Conservation (phyloP, 2,888 invertebrate genomes). For the Diarsia brunnea region DNA sequence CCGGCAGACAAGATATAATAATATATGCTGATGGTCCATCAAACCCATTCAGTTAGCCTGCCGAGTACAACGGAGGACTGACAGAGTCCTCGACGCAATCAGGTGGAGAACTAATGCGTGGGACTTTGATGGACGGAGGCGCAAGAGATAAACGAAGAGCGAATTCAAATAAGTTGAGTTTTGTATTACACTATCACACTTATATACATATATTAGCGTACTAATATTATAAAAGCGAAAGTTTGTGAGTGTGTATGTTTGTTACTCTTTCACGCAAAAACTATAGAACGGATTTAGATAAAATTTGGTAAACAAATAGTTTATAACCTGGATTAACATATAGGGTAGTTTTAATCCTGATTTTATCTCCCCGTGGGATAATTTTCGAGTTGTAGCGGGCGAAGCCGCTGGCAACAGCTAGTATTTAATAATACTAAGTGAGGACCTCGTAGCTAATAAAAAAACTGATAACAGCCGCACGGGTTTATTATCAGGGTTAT, state of each 20-base stretch:
- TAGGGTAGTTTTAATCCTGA: too few relatives aligned
- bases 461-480: not conserved
- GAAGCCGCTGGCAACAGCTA: too few relatives aligned
- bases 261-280: too few relatives aligned
- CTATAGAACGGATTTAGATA: too few relatives aligned
- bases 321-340: too few relatives aligned
- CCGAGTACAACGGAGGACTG: slow-evolving; percentile 3
- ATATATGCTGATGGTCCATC: slow-evolving; percentile 9
- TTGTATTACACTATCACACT: too few relatives aligned
- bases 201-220: too few relatives aligned
- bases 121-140: not conserved
- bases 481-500: not conserved
- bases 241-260: too few relatives aligned
- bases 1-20: not conserved
- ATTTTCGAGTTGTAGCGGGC: too few relatives aligned
- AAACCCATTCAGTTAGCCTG: slow-evolving; percentile 8
- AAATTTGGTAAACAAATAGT: too few relatives aligned
- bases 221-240: too few relatives aligned
- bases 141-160: not conserved
- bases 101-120: slow-evolving; percentile 32
- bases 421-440: not conserved
- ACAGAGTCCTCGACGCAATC: slow-evolving; percentile 20
- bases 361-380: too few relatives aligned
- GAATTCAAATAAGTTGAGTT: not conserved
- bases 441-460: not conserved